A percentile compares a stretch with the other conserved stretches of the same genome.
Conservation (phyloP, 2,888 invertebrate genomes). For the Standfussiana lucernea region DNA sequence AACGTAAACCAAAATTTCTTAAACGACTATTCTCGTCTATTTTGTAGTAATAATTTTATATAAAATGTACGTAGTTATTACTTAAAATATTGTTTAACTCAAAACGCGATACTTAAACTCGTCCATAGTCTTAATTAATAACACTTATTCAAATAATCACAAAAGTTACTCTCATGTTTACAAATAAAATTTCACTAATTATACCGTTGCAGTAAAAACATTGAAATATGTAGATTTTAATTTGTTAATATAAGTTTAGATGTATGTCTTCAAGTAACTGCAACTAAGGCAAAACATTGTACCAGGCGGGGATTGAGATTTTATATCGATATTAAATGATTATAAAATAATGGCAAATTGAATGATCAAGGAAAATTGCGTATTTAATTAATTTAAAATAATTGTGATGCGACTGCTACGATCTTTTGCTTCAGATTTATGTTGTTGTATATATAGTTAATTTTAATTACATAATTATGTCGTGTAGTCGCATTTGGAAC, state of each 20-base stretch:
- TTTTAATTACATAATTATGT: constrained; percentile 59
- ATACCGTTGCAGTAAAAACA: constrained; percentile 43
- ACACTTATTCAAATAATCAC: constrained; percentile 26
- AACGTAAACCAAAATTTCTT: constrained; percentile 60
- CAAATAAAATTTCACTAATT: constrained; percentile 24
- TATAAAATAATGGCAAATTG: constrained; percentile 12
- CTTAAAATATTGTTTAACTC: constrained; percentile 37
- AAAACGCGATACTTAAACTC: constrained; percentile 58
- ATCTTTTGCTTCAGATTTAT: constrained; percentile 71
- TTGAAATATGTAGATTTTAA: constrained; percentile 61
- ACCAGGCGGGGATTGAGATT: constrained; percentile 59
- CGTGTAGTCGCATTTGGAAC: constrained; percentile 77
- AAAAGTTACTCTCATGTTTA: constrained; percentile 32
- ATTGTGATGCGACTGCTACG: constrained; percentile 63
- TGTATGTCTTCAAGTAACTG: constrained; percentile 61
- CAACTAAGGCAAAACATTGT: constrained; percentile 68
- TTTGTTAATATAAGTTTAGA: constrained; percentile 69
- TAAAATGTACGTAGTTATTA: constrained; percentile 37
- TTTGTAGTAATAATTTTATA: constrained; percentile 39
- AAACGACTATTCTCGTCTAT: constrained; percentile 46
- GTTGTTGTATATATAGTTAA: constrained; percentile 72
- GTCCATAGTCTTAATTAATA: constrained; percentile 32
- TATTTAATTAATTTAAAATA: not conserved
- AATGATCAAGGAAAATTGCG: not conserved
- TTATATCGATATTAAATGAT: constrained; percentile 19